Evolutionary conservation across 2,888 invertebrate genomes (phyloP), one percentile per base, ranked within the genome.

Genomic region (Eudemis profundana): DNA sequence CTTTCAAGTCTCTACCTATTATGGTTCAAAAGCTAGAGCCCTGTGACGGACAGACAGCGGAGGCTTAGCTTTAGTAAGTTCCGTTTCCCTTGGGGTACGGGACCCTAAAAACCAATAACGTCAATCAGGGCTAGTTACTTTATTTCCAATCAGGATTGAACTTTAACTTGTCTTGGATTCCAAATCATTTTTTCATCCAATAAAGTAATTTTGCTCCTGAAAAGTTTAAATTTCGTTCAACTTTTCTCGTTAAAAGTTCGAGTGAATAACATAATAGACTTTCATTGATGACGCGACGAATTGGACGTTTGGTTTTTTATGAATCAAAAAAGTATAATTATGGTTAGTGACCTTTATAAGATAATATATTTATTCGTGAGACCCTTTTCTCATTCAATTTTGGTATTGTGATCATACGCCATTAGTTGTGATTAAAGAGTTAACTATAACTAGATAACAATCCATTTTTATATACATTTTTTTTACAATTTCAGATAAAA

Each of bases 241-340:
- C 59, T 65, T 65, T 65, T 65, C 65, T 65, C 65, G 65, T 65
- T 65, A 65, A 65, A 65, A 65, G 65, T 65, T 65, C n/a, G 29
- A 53, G 38, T 60, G 51, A 59, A 60, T 53, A 65, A 60, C 51
- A 65, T 65, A 65, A 60, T 53, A 38, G 59, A 65, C 65, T n/a
- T 44, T 40, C 57, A 60, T 46, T 60, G 59, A 60, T 60, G 59
- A 60, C 38, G 29, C 15, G 59, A 38, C 40, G 23, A 60, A 51
- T 60, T 46, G 12, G 27, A 23, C n/a, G 15, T 59, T 42, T 17
- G 54, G 17, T 42, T 36, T 38, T 36, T 40, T 23, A 17, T 12
- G n/a, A 27, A 12, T 8, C 3, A 23, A 54, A 56, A 42, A 53
- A 29, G 4, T 3, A n/a, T 3, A 27, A 33, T 27, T 5, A 10